Evolutionary conservation across 1,140 invertebrate genomes (phyloP).

Genomic region (Leptopilina boulardi): DNA sequence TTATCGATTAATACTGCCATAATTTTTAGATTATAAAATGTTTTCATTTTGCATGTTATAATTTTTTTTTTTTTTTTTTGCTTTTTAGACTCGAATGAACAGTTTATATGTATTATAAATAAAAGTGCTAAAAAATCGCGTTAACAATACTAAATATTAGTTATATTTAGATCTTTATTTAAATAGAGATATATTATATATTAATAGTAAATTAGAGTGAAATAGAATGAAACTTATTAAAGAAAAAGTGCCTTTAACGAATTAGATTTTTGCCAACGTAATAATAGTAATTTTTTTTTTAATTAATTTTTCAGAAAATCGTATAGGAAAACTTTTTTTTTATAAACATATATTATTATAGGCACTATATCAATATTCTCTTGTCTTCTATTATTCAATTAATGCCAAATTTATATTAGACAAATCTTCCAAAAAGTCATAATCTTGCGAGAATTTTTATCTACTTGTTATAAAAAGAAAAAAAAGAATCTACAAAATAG

Average conservation of each 20-base stretch:
- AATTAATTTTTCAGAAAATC: not conserved
- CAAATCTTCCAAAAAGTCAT: slow-evolving; percentile 21
- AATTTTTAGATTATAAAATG: slow-evolving; percentile 11
- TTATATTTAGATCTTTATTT: not conserved
- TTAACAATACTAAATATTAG: not conserved
- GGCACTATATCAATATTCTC: not conserved
- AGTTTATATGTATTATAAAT: not conserved
- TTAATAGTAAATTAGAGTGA: not conserved
- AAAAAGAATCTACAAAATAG: not conserved
- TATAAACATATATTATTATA: not conserved
- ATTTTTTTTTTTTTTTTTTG: not conserved
- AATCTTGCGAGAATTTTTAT: slow-evolving; percentile 22
- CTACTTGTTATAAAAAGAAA: not conserved
- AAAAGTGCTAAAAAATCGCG: not conserved
- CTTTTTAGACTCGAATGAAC: not conserved
- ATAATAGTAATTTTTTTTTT: slow-evolving; percentile 2
- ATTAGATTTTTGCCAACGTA: not conserved
- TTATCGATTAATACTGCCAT: slow-evolving; percentile 11
- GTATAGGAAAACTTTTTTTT: not conserved
- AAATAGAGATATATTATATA: not conserved
- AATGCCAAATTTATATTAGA: slow-evolving; percentile 14
- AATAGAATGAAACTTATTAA: not conserved
- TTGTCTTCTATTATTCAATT: not conserved
- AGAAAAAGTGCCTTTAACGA: slow-evolving; percentile 5
- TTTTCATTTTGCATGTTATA: slow-evolving; percentile 13